These are phyloP conservation scores for Nomada flava DNA, from an alignment of 2,888 invertebrate species.

Conservation along the genomic window DNA sequence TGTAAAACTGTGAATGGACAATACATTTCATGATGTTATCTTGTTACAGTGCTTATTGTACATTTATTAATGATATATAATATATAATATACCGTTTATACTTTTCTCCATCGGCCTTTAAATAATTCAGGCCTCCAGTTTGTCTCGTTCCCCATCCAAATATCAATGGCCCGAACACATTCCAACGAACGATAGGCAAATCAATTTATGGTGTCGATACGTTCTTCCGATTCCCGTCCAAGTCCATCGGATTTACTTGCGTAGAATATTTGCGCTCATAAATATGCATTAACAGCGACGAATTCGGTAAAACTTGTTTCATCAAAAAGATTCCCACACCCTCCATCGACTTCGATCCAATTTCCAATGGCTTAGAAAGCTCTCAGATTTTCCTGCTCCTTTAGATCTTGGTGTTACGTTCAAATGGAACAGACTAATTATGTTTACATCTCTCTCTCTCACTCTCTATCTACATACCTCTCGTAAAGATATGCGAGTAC, in stretches of 20 bases:
- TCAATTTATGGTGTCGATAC: background rate
- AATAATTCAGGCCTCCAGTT: constrained; percentile 28
- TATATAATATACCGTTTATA: constrained; percentile 75
- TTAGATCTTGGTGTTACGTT: background rate
- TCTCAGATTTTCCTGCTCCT: background rate
- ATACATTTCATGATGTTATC: constrained; percentile 63
- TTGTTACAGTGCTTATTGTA: constrained; percentile 76
- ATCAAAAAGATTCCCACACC: background rate
- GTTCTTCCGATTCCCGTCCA: constrained; percentile 2
- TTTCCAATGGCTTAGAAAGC: constrained; percentile 9
- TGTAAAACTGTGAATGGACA: constrained; percentile 52
- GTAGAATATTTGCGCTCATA: constrained; percentile 47
- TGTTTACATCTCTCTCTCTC: background rate
- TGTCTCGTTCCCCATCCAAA: constrained; percentile 25
- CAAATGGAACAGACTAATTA: background rate
- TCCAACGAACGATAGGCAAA: background rate
- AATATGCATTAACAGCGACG: constrained; percentile 53
- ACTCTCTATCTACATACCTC: background rate
- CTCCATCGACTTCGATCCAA: background rate
- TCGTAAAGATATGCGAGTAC: background rate
- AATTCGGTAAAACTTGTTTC: constrained; percentile 19
- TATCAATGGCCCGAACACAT: background rate
- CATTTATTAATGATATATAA: constrained; percentile 73
- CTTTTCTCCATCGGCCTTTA: constrained; percentile 56
- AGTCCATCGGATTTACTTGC: constrained; percentile 7